phyloP scores from a whole-genome alignment of 2,113 vertebrate species.

The Labeo catla region DNA sequence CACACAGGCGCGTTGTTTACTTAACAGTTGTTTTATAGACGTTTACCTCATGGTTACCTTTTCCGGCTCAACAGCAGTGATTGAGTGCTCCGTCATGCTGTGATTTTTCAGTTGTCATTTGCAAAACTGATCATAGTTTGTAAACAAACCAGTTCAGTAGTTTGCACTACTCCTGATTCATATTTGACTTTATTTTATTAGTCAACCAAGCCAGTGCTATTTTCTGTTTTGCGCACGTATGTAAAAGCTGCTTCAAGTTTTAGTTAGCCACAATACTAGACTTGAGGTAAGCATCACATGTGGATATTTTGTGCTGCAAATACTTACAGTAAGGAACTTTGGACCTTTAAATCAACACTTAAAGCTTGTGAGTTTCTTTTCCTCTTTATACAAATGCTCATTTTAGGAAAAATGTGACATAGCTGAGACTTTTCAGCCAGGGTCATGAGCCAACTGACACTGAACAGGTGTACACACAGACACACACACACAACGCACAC shows the following conservation, averaged over 20 bases:
- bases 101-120: background rate
- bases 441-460: conserved; percentile 42
- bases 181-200: background rate
- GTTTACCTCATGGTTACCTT: background rate
- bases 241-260: background rate
- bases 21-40: background rate
- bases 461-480: conserved; percentile 37
- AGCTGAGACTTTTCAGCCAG: background rate
- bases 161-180: background rate
- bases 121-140: background rate
- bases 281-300: background rate
- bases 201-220: background rate
- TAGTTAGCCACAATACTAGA: background rate
- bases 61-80: background rate
- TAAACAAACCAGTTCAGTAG: background rate
- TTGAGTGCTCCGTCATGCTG: background rate
- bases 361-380: background rate
- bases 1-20: background rate
- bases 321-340: background rate
- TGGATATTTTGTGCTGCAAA: background rate
- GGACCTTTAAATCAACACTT: conserved; percentile 9
- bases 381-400: background rate
- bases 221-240: background rate
- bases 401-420: background rate
- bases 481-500: background rate